A percentile compares a stretch with the other conserved stretches of the same genome.
Evolutionary conservation across 92 coral and sea anemone species (phyloP).

Genomic region (Chrysogorgia sp.): DNA sequence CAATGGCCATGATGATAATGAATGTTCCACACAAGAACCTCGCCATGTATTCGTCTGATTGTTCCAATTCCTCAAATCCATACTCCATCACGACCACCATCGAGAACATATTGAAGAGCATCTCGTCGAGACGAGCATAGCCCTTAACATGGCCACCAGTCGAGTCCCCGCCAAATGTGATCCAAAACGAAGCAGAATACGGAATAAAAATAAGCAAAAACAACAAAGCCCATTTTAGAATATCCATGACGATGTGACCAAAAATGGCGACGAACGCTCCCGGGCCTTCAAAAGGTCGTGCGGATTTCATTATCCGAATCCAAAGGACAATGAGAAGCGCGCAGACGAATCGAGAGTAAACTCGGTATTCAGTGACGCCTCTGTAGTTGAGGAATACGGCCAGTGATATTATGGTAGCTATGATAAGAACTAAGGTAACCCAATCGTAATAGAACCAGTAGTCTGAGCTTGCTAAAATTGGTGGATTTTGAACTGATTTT

Average conservation of each 20-base stretch:
- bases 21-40: slow-evolving; percentile 95
- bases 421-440: slow-evolving; percentile 30
- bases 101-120: slow-evolving; percentile 89
- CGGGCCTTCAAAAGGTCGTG: slow-evolving; percentile 88
- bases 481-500: slow-evolving; percentile 41
- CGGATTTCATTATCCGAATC: slow-evolving; percentile 90
- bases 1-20: slow-evolving; percentile 84
- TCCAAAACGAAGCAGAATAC: slow-evolving; percentile 98
- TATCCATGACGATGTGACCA: slow-evolving; percentile 79
- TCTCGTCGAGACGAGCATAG: slow-evolving; percentile 69
- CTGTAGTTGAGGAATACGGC: slow-evolving; percentile 60
- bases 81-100: slow-evolving; percentile 97
- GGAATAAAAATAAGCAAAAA: slow-evolving; percentile 86
- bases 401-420: slow-evolving; percentile 29
- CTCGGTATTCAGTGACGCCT: slow-evolving; percentile 41
- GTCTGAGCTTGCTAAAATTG: slow-evolving; percentile 34
- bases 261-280: slow-evolving; percentile 96
- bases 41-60: slow-evolving; percentile 82
- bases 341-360: slow-evolving; percentile 71
- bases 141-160: slow-evolving; percentile 71
- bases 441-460: slow-evolving; percentile 49
- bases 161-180: slow-evolving; percentile 72
- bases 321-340: slow-evolving; percentile 82
- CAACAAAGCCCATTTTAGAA: slow-evolving; percentile 80
- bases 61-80: slow-evolving; percentile 75